Conservation (phyloP, 2,113 vertebrate species). For the Aegotheles bennettii region DNA sequence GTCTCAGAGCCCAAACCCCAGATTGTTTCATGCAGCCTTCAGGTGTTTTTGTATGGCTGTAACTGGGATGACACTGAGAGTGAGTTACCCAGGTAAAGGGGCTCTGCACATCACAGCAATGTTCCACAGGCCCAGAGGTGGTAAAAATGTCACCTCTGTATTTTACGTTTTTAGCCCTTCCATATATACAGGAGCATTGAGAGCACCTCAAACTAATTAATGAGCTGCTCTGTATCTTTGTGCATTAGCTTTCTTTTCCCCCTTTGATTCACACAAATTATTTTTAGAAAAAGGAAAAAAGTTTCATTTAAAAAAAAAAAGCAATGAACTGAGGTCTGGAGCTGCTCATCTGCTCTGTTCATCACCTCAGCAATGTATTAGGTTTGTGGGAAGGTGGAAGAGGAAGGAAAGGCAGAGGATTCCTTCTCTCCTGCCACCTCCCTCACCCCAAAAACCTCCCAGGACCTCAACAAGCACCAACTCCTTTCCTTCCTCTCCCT, state of each 20-base stretch:
- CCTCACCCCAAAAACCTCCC: background rate
- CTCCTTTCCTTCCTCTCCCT: background rate
- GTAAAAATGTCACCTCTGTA: background rate
- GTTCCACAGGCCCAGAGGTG: background rate
- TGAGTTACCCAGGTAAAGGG: background rate
- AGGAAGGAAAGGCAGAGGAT: background rate
- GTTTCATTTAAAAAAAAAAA: background rate
- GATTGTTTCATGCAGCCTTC: background rate
- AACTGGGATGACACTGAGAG: background rate
- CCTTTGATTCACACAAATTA: slow-evolving; percentile 32
- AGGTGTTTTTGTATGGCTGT: background rate
- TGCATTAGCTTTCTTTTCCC: slow-evolving; percentile 29
- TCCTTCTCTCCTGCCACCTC: background rate
- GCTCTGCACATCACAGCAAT: background rate
- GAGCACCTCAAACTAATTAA: slow-evolving; percentile 44
- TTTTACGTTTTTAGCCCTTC: background rate
- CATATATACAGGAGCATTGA: background rate
- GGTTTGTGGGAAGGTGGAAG: background rate
- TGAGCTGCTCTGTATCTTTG: slow-evolving; percentile 32
- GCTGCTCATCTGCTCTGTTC: background rate
- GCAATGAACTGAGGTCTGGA: background rate
- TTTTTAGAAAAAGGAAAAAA: slow-evolving; percentile 48
- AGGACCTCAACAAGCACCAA: background rate
- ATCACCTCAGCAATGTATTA: background rate
- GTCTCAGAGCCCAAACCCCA: no score